Base-by-base conservation (phyloP, 2,888 invertebrate species). In the Eugnorisma glareosa region DNA sequence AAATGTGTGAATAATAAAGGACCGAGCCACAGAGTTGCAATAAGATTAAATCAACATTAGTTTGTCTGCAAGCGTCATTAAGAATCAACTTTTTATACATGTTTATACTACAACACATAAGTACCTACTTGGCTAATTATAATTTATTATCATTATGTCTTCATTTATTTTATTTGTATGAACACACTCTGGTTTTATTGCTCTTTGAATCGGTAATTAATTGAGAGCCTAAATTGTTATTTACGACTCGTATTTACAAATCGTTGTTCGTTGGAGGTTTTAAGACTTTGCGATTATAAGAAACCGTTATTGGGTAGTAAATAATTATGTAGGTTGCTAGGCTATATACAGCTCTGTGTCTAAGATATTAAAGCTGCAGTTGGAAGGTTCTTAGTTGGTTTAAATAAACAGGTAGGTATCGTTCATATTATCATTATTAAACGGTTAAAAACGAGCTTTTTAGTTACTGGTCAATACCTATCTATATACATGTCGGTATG, bases 141-240 rank as follows among this genome's bases (percentile, higher is more conserved):
- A 84, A 82, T 87, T 86, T 82, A 88, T 79, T 61, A 73, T 69
- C 51, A 74, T 80, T 67, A 87, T 80, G 71, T 74, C 77, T 86
- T 82, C 67, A 85, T 78, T 80, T 35, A 75, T 79, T 79, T 81
- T 82, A 82, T 83, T 82, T 77, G 69, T 64, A 28, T 51, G 43
- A 28, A 45, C 28, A 61, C 71, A 18, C n/a, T 73, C 61, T 63
- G 59, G 31, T 77, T 84, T 81, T 79, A 73, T 81, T 69, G 64
- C 57, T 78, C 69, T 70, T 77, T 81, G 40, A 78, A 72, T 84
- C 45, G 69, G 54, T 78, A 76, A 86, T 87, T 83, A 85, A 82
- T 71, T 75, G 75, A 75, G 63, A 64, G 63, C 21, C 15, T 48
- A 68, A 67, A 78, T 69, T 81, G 54, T 73, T 54, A 81, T 77